These are phyloP conservation scores for Lepidocolaptes lacrymiger DNA, from an alignment of 2,797 vertebrate species.

Conservation along the genomic window DNA sequence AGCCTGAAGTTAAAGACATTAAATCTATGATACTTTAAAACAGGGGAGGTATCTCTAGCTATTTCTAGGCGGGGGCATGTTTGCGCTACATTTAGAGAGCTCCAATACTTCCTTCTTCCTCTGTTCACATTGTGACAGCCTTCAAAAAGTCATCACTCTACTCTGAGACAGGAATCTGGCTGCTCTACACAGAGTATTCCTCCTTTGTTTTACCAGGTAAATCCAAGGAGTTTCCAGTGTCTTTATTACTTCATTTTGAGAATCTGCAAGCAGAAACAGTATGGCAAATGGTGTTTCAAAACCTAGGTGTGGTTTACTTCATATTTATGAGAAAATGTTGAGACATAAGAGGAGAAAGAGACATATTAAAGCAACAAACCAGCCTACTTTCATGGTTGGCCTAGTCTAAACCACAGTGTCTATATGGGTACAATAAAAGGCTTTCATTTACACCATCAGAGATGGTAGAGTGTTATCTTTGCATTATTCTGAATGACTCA, in stretches of 20 bases:
- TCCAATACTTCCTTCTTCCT: neutral
- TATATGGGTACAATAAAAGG: neutral
- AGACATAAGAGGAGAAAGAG: neutral
- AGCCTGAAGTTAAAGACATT: neutral
- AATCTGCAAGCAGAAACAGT: neutral
- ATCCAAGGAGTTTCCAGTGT: neutral
- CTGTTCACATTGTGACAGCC: neutral
- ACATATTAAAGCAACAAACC: neutral
- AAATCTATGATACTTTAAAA: neutral
- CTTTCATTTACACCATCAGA: neutral
- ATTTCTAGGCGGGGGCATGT: neutral
- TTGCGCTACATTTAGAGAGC: neutral
- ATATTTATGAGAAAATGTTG: neutral
- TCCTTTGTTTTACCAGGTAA: neutral
- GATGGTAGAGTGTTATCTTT: neutral
- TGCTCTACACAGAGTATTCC: rapidly evolving
- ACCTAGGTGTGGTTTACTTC: neutral
- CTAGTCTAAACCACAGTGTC: neutral
- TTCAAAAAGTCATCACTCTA: neutral
- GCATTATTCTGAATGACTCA: neutral
- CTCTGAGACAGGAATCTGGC: neutral
- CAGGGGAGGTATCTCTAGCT: neutral
- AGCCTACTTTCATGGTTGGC: neutral
- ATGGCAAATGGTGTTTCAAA: neutral
- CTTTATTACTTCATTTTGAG: neutral